Base-by-base conservation (phyloP, 1,140 invertebrate genomes). In the Drosophila trapezifrons region DNA sequence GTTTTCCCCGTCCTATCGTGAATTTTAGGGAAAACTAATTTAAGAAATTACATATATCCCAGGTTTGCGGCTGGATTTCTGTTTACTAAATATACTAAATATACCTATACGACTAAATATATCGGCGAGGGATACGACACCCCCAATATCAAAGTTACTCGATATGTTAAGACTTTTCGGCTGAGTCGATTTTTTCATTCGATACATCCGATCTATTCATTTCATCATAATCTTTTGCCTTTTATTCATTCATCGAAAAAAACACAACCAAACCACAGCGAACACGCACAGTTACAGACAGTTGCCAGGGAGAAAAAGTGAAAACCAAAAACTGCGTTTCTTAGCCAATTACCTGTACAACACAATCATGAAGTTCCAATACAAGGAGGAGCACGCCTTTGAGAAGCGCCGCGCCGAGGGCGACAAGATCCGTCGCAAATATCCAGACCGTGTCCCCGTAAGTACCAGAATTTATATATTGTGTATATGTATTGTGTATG, bases 361-460 rank as follows among this genome's bases (percentile, higher is more conserved):
- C 46, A 77, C 76, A 73, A 86, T 87, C 72, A 99, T 99, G 99
- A 99, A 99, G 94, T 99, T 99, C 94, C 96, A 98, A 93, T 99
- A 99, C 93, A 99, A 99, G 94, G 98, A 99, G 94, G 98, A 99
- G 92, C 98, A 99, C 93, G 96, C 98, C 40, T 99, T 99, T 93
- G 99, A 99, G 93, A 99, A 99, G 93, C 95, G 99, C 92, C 97
- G 98, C 94, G 96, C 97, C 51, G 99, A 99, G 92, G 99, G 99
- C 54, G 83, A 87, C 57, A 87, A 87, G 51, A 86, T 86, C 45
- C 79, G 82, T 55, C 96, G 98, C 93, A 99, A 99, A 73, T 86
- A 82, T 67, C 98, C 99, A 25, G 99, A 99, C 92, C 95, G 99
- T 90, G 98, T 99, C 67, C 99, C 99, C 54, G 98, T 98, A 94